Percentiles rank a stretch among this genome's conserved stretches.
phyloP scores from a whole-genome alignment of 2,888 invertebrate species.

The Caradrina clavipalpis region DNA sequence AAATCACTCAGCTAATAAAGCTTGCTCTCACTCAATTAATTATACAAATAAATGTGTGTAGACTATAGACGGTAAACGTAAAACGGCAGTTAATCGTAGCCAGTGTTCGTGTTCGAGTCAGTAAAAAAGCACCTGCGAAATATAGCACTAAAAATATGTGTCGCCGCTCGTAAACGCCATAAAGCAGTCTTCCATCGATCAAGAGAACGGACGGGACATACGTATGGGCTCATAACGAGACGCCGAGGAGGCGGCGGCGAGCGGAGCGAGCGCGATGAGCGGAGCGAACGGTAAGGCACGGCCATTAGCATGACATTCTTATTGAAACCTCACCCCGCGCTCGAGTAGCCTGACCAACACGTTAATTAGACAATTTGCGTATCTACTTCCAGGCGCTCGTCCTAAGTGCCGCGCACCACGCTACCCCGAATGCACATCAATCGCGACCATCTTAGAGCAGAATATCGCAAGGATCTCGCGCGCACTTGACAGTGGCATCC shows the following conservation, averaged over 20 bases:
- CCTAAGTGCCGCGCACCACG: conserved; percentile 30
- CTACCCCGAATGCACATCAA: conserved; percentile 53
- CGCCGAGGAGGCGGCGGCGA: conserved; percentile 44
- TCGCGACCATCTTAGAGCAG: conserved; percentile 57
- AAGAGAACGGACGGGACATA: conserved; percentile 67
- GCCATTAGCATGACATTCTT: conserved; percentile 81
- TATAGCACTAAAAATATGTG: conserved; percentile 69
- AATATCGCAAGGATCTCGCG: conserved; percentile 55
- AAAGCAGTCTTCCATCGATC: conserved; percentile 66
- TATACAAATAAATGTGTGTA: conserved; percentile 4
- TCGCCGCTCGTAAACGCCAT: conserved; percentile 67
- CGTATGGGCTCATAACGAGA: conserved; percentile 65
- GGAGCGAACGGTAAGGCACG: conserved; percentile 51
- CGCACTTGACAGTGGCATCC: conserved; percentile 72
- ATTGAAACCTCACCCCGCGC: conserved; percentile 74
- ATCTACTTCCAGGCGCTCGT: conserved; percentile 70
- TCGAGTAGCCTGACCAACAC: conserved; percentile 71
- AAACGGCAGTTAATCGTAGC: conserved; percentile 31
- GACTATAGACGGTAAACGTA: not conserved
- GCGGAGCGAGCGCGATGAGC: conserved; percentile 1
- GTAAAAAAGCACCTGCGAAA: conserved; percentile 69
- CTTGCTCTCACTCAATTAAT: conserved; percentile 8
- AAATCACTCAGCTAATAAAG: conserved; percentile 24
- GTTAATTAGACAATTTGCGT: conserved; percentile 88
- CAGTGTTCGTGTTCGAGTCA: conserved; percentile 43